These are phyloP conservation scores for Gymnocypris eckloni DNA, from an alignment of 2,797 vertebrate genomes.

Conservation along the genomic window DNA sequence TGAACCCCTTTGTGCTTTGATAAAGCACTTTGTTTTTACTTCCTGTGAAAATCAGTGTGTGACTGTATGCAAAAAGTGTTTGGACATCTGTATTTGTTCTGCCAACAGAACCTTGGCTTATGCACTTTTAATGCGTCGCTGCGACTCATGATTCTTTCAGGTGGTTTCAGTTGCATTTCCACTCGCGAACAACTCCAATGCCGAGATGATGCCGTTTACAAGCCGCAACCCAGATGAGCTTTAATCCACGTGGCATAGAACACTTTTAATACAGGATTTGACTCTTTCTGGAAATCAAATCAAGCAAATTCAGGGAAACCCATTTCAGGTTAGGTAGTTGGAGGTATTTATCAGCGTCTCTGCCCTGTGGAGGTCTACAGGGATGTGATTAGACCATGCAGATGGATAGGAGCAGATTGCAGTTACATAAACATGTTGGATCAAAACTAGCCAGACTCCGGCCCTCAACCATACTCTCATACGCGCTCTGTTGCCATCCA, in stretches of 20 bases:
- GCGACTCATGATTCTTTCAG: slow-evolving; percentile 49
- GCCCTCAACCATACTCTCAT: slow-evolving; percentile 7
- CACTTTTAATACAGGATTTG: slow-evolving; percentile 24
- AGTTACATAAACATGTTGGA: slow-evolving; percentile 49
- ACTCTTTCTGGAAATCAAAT: slow-evolving; percentile 17
- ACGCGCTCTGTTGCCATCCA: slow-evolving; percentile 6
- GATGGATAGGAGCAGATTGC: slow-evolving; percentile 50
- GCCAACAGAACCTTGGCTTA: slow-evolving; percentile 24
- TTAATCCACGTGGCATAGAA: slow-evolving; percentile 8
- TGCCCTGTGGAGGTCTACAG: not conserved
- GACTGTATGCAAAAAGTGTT: slow-evolving; percentile 25
- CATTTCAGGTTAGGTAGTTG: slow-evolving; percentile 24
- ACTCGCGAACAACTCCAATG: slow-evolving; percentile 11
- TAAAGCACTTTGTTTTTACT: slow-evolving; percentile 9
- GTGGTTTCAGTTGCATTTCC: slow-evolving; percentile 13
- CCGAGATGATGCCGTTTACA: slow-evolving; percentile 11
- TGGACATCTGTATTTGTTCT: slow-evolving; percentile 24
- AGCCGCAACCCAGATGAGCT: not conserved
- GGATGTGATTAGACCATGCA: slow-evolving; percentile 31
- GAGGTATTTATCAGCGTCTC: not conserved
- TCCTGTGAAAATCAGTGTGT: slow-evolving; percentile 6
- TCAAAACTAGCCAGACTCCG: slow-evolving; percentile 13
- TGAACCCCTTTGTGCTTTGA: not conserved
- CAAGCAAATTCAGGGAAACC: not conserved
- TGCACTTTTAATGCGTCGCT: slow-evolving; percentile 50